phyloP scores from a whole-genome alignment of 2,797 vertebrate genomes.

The Scyliorhinus canicula region DNA sequence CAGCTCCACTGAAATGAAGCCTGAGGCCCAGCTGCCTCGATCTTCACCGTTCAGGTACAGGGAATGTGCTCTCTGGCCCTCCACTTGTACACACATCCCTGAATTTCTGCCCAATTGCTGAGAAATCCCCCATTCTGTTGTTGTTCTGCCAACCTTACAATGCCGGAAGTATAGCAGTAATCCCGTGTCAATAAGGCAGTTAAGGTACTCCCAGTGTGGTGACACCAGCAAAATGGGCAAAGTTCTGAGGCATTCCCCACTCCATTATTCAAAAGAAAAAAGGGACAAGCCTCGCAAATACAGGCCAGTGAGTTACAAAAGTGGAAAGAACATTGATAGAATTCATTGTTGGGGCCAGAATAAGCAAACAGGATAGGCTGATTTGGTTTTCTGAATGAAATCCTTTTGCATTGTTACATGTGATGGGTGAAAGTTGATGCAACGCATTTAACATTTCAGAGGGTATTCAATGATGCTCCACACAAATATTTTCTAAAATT shows the following conservation, averaged over 20 bases:
- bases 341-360: not conserved
- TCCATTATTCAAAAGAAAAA: not conserved
- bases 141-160: not conserved
- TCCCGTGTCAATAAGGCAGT: not conserved
- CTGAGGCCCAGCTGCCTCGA: not conserved
- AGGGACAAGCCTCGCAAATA: not conserved
- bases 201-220: not conserved
- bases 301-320: not conserved
- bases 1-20: not conserved
- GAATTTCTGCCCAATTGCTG: not conserved
- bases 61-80: not conserved
- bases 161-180: not conserved
- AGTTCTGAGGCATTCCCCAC: not conserved
- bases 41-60: not conserved
- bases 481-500: not conserved
- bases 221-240: not conserved
- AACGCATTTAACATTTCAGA: not conserved
- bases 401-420: not conserved
- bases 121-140: not conserved
- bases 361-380: not conserved
- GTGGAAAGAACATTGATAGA: not conserved
- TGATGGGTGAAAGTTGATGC: not conserved
- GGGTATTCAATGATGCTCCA: not conserved
- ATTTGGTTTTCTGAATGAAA: not conserved
- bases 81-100: not conserved